Evolutionary conservation across 2,113 vertebrate genomes (phyloP), one percentile per base, ranked within the genome.

Genomic region (Pavo muticus): DNA sequence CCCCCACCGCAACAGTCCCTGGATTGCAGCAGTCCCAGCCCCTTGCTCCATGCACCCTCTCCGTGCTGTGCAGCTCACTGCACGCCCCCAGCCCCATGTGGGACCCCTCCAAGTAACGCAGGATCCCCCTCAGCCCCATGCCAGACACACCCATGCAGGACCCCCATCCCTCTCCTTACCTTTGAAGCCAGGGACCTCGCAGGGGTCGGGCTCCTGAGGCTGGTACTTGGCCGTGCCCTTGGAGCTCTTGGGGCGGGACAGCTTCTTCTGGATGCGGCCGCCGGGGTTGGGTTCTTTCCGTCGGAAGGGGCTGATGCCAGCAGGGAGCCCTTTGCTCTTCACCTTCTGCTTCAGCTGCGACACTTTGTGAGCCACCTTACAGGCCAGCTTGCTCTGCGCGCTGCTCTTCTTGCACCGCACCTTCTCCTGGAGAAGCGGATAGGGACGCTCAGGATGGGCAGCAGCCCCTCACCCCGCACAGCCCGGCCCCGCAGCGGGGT

Each of bases 271-370:
- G 94, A 98, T 97, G 70, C 97, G 98, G 64, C 97, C 85, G 6
- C 96, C 63, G 1, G 97, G 96, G 45, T 96, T 97, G 48, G 97
- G 94, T 56, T 98, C 98, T 95, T 98, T 98, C 90, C 98, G 97
- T 35, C 97, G 97, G 94, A 98, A 98, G 78, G 98, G 95, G 80
- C 97, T 91, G 92, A 98, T 98, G 87, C 98, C 91, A 0, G 97
- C 40, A 9, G 97, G 98, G 21, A 98, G 97, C 89, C 97, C 98
- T 95, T 98, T 98, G 97, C 92, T 97, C 96, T 98, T 98, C 89
- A 98, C 97, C 93, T 98, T 99, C 70, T 98, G 98, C 97, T 99
- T 99, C 91, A 99, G 97, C 95, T 98, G 99, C 14, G 98, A 97
- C 75, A 98, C 95, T 73, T 98, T 98, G 60, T 68, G 87, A 84